A percentile compares a stretch with the other conserved stretches of the same genome.
These are phyloP conservation scores for Prenolepis imparis DNA, from an alignment of 2,888 invertebrate genomes.

Conservation along the genomic window DNA sequence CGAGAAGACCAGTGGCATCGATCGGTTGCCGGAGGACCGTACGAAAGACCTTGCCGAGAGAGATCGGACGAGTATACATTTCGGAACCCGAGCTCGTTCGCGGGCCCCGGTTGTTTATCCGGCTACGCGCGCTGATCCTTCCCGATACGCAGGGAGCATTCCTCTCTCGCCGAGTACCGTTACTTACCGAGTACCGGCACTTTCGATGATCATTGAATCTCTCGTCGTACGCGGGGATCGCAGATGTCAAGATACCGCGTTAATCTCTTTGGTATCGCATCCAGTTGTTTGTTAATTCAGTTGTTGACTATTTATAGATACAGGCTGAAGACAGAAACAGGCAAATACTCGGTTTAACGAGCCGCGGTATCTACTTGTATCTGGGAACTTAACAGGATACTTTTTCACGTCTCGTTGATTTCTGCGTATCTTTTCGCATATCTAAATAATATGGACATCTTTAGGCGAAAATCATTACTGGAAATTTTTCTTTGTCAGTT, in stretches of 20 bases:
- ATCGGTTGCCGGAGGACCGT: conserved; percentile 30
- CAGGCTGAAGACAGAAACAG: neutral
- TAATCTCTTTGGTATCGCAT: neutral
- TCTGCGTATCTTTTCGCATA: neutral
- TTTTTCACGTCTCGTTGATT: neutral
- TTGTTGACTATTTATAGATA: neutral
- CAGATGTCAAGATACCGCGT: conserved; percentile 3
- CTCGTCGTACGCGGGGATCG: neutral
- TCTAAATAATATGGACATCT: neutral
- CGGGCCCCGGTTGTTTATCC: conserved; percentile 43
- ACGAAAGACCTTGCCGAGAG: conserved; percentile 3
- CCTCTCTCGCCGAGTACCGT: conserved; percentile 66
- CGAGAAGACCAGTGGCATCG: conserved; percentile 42
- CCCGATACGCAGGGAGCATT: conserved; percentile 62
- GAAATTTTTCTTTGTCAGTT: neutral
- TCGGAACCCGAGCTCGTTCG: conserved; percentile 40
- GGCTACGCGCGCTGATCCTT: conserved; percentile 63
- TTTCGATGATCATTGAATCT: conserved; percentile 57
- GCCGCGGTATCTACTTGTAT: neutral
- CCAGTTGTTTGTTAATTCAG: neutral
- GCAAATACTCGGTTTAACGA: neutral
- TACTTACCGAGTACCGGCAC: conserved; percentile 58
- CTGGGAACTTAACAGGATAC: neutral
- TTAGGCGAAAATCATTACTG: neutral
- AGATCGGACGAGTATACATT: conserved; percentile 12